These are phyloP conservation scores for Tragelaphus scriptus DNA, from an alignment of 2,113 vertebrate genomes.

Conservation along the genomic window DNA sequence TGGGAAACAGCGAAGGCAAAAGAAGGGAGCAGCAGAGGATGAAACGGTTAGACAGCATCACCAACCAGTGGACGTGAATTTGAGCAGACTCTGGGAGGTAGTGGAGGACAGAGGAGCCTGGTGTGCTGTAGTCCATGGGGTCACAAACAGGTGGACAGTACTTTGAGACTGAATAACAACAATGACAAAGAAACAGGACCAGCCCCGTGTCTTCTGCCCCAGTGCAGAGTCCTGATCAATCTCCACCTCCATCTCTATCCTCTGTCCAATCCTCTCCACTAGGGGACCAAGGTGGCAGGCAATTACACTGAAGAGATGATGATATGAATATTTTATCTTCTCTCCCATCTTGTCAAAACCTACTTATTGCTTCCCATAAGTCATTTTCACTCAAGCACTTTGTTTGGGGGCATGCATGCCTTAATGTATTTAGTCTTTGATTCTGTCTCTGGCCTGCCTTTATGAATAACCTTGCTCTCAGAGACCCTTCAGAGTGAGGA, in stretches of 20 bases:
- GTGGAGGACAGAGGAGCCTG: not conserved
- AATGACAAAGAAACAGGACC: not conserved
- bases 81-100: not conserved
- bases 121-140: not conserved
- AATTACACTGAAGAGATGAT: not conserved
- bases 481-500: conserved; percentile 46
- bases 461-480: not conserved
- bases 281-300: not conserved
- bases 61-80: not conserved
- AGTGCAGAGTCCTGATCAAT: not conserved
- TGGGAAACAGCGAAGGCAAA: not conserved
- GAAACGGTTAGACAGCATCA: not conserved
- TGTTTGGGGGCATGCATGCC: not conserved
- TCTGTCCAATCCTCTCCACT: not conserved
- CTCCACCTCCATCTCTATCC: not conserved
- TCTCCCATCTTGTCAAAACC: conserved; percentile 25
- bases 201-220: not conserved
- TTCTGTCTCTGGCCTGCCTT: conserved; percentile 19
- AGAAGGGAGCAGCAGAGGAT: not conserved
- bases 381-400: not conserved
- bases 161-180: not conserved
- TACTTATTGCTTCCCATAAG: not conserved
- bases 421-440: not conserved
- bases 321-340: conserved; percentile 40
- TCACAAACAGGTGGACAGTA: not conserved